These are phyloP conservation scores for Danio choprae DNA, from an alignment of 2,797 vertebrate genomes.

Conservation along the genomic window DNA sequence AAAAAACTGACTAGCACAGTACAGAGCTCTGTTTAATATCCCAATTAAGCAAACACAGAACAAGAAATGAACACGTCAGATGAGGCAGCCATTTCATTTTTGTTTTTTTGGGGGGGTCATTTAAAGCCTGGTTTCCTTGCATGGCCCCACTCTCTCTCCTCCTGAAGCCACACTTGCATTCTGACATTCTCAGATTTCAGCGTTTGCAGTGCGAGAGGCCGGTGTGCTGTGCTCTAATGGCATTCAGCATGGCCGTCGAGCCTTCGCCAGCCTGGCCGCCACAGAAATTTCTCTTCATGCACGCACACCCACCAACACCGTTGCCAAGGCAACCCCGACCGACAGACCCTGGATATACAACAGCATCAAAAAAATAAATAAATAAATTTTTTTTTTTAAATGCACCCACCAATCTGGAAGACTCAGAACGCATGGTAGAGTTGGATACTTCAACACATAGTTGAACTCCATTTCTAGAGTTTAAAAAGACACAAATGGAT, in stretches of 20 bases:
- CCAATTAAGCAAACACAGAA: not conserved
- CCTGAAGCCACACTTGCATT: slow-evolving; percentile 32
- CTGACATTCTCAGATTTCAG: slow-evolving; percentile 51
- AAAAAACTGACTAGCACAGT: not conserved
- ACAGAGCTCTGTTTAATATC: not conserved
- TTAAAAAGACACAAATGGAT: too few species aligned
- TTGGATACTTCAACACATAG: slow-evolving; percentile 24
- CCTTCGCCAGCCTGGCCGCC: slow-evolving; percentile 44
- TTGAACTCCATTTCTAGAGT: not conserved
- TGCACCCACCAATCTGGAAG: not conserved
- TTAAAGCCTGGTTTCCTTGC: not conserved
- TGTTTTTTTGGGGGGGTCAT: not conserved
- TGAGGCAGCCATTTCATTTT: slow-evolving; percentile 25
- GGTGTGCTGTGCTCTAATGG: slow-evolving; percentile 32
- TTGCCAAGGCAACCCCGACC: slow-evolving; percentile 60
- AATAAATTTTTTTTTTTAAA: too few species aligned
- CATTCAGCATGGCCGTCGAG: slow-evolving; percentile 43
- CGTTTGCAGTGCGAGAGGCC: not conserved
- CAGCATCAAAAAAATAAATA: slow-evolving; percentile 35
- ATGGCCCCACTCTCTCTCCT: slow-evolving; percentile 19
- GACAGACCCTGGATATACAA: slow-evolving; percentile 57
- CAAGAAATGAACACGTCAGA: not conserved
- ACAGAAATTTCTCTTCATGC: slow-evolving; percentile 49
- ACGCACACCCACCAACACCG: slow-evolving; percentile 48
- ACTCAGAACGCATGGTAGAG: not conserved